A percentile compares a stretch with the other conserved stretches of the same genome.
phyloP scores from a whole-genome alignment of 1,140 invertebrate species.

The Aphidius ervi region DNA sequence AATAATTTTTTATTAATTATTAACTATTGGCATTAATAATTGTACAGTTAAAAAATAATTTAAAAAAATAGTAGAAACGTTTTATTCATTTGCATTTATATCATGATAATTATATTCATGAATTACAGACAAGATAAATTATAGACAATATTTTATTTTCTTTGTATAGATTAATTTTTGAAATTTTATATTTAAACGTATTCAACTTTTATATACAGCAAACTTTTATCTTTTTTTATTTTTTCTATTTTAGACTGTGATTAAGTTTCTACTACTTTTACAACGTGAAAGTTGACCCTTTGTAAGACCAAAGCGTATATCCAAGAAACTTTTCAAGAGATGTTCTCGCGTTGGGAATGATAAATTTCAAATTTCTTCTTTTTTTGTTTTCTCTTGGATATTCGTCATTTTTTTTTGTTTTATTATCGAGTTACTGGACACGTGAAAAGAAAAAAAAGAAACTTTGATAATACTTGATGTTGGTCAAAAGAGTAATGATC shows the following conservation, averaged over 20 bases:
- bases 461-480: too few species aligned
- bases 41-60: too few species aligned
- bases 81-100: too few species aligned
- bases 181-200: constrained; percentile 3
- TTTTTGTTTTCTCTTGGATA: neutral
- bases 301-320: constrained; percentile 13
- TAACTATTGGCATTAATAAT: too few species aligned
- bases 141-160: too few species aligned
- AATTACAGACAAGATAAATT: too few species aligned
- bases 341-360: constrained; percentile 21
- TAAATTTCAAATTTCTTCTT: constrained; percentile 17
- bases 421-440: constrained; percentile 6
- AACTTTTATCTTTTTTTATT: neutral
- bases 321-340: constrained; percentile 18
- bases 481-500: too few species aligned
- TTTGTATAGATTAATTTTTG: neutral
- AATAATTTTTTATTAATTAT: too few species aligned
- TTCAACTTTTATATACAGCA: neutral
- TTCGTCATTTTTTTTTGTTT: neutral
- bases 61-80: too few species aligned
- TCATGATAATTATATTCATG: too few species aligned
- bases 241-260: neutral
- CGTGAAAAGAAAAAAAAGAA: neutral
- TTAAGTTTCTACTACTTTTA: constrained; percentile 18
- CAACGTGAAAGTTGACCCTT: constrained; percentile 18